Evolutionary conservation across 2,888 invertebrate genomes (phyloP).

Genomic region (Idaea straminata): DNA sequence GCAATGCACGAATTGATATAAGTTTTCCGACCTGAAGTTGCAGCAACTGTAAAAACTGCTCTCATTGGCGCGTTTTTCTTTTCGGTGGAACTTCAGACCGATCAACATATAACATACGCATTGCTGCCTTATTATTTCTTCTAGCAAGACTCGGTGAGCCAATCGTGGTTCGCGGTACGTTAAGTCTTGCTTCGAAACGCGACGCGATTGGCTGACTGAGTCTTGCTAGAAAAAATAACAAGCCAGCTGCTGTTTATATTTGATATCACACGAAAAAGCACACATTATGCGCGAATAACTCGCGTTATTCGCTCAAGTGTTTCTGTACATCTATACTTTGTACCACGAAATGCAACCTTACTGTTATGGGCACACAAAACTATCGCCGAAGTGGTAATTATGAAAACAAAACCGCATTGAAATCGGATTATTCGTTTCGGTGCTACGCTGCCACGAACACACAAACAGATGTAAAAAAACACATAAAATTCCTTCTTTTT

Average conservation of each 20-base stretch:
- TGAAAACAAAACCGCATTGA: conserved; percentile 25
- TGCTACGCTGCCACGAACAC: no score
- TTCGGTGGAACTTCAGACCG: background rate
- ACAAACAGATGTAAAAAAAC: no score
- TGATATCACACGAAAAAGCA: conserved; percentile 52
- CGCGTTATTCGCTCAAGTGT: conserved; percentile 35
- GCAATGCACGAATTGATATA: background rate
- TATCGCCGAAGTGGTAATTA: conserved; percentile 40
- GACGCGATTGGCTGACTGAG: no score
- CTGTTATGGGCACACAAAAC: conserved; percentile 49
- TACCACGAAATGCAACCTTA: conserved; percentile 68
- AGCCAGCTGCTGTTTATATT: background rate
- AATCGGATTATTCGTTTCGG: conserved; percentile 18
- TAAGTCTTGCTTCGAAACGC: no score
- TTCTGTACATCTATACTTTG: conserved; percentile 54
- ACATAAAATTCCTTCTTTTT: no score
- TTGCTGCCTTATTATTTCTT: background rate
- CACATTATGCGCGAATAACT: conserved; percentile 41
- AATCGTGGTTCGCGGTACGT: no score
- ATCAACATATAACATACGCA: background rate
- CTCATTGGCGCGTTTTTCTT: background rate
- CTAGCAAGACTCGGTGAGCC: no score
- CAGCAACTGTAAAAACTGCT: background rate
- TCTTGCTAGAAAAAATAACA: no score
- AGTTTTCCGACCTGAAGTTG: background rate